Percentiles rank a stretch among this genome's conserved stretches.
Evolutionary conservation across 2,797 vertebrate species (phyloP).

Genomic region (Triplophysa bombifrons): DNA sequence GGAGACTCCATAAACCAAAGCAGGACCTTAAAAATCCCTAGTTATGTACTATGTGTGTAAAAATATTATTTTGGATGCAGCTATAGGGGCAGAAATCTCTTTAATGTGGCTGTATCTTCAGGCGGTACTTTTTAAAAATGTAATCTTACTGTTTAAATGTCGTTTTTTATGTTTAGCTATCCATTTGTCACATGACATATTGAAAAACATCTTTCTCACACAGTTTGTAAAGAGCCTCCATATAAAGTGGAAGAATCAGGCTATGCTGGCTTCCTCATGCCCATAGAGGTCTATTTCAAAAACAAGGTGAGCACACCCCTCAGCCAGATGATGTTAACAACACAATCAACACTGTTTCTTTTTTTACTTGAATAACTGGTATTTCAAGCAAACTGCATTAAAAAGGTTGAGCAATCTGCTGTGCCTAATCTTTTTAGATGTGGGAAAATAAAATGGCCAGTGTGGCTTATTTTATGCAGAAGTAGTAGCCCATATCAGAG

Average conservation of each 20-base stretch:
- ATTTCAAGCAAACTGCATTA: background rate
- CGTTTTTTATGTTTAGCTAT: background rate
- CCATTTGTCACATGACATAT: background rate
- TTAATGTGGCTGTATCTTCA: no score
- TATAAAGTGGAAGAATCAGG: constrained; percentile 99
- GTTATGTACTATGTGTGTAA: no score
- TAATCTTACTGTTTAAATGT: background rate
- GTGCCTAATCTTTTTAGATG: background rate
- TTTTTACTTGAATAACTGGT: background rate
- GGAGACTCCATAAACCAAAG: no score
- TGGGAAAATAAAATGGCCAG: background rate
- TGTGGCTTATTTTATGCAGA: background rate
- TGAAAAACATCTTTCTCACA: constrained; percentile 18
- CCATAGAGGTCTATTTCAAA: constrained; percentile 98
- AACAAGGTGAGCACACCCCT: constrained; percentile 85
- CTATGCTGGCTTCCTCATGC: constrained; percentile 98
- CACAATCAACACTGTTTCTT: background rate
- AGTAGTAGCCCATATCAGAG: constrained; percentile 7
- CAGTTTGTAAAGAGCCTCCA: constrained; percentile 98
- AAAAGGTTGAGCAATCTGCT: background rate
- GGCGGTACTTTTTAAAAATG: no score
- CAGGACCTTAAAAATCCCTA: no score
- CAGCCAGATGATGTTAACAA: background rate
- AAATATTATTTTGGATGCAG: no score
- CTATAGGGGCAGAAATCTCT: no score